Evolutionary conservation across 2,113 vertebrate species (phyloP), one percentile per base, ranked within the genome.

Genomic region (Salminus brasiliensis): DNA sequence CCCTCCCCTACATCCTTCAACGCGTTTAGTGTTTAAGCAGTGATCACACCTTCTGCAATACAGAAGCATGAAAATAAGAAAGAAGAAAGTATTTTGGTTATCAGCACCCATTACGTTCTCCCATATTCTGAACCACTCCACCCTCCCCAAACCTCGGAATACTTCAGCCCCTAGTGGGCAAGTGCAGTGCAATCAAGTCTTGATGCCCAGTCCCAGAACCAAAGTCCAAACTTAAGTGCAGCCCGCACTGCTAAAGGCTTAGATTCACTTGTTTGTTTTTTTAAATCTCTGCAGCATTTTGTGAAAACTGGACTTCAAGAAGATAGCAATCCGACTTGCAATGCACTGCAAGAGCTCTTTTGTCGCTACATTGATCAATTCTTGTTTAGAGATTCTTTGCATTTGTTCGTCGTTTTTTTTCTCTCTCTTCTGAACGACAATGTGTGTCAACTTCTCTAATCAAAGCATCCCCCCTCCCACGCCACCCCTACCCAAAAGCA

Each of bases 161-260:
- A 32, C 74, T 41, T 52, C 57, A 49, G 2, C n/a, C 49, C 65
- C 34, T 36, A 55, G 70, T 27, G 75, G 52, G 45, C 32, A 76
- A 76, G 84, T 65, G 74, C 72, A 87, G 86, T 84, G 88, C 87
- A 81, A 82, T 87, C 80, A 63, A 63, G 45, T 85, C 53, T 86
- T 83, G 85, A 83, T 84, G 80, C 90, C 81, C 76, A 80, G 87
- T 83, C 69, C 81, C 84, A 72, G 79, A 84, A 72, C 83, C 91
- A n/a, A 85, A 88, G 87, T 88, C 84, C 91, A 88, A 88, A 87
- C 87, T 90, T 85, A 90, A 93, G 88, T 91, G 92, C 94, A 94
- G 94, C 91, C 86, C 92, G 89, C 91, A 91, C 91, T 92, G 91
- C 89, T 89, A 81, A 68, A 78, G 80, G 83, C 63, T 34, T 23